Evolutionary conservation across 2,797 vertebrate species (phyloP), one percentile per base, ranked within the genome.

Genomic region (Meriones psammophilus): DNA sequence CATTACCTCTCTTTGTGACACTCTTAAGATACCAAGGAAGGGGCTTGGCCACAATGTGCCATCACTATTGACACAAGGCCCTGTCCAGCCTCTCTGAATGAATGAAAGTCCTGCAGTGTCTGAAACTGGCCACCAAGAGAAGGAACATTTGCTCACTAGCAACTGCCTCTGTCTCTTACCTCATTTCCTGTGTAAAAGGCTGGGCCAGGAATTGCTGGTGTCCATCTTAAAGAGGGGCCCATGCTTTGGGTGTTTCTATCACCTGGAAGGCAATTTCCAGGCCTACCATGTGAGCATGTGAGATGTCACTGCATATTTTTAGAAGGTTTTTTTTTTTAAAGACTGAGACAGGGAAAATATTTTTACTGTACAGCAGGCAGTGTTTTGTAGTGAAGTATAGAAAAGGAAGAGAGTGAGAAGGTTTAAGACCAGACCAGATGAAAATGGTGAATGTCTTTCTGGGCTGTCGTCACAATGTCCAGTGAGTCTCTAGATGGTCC

Each of bases 341-440:
- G 96, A 86, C 62, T 69, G 88, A 97, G 95, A 96, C 58, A 97
- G 89, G 79, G 97, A 97, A 98, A 98, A 96, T 98, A 97, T 94
- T 97, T 97, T 87, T 96, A 94, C 96, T 60, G 60, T 97, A 96
- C 96, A 96, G 33, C 0, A 80, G 96, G 96, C 50, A 90, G 56
- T 92, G 78, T 96, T 97, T 96, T 69, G 62, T 80, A 80, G 54
- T 71, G 91, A 91, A 87, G 97, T 58, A 1, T 88, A 56, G 83
- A 88, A 62, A 88, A 94, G 94, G 96, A 97, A 73, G 58, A 33
- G 39, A 56, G 3, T 17, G 14, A 74, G 78, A 15, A 93, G 18
- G 81, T 46, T 69, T 18, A 86, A 87, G 80, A 86, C 80, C 0
- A 0, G 46, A 3, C 33, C 18, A 74, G 77, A 93, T 20, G 36